Evolutionary conservation across 2,113 vertebrate species (phyloP), one percentile per base, ranked within the genome.

Genomic region (Cygnus buccinator): DNA sequence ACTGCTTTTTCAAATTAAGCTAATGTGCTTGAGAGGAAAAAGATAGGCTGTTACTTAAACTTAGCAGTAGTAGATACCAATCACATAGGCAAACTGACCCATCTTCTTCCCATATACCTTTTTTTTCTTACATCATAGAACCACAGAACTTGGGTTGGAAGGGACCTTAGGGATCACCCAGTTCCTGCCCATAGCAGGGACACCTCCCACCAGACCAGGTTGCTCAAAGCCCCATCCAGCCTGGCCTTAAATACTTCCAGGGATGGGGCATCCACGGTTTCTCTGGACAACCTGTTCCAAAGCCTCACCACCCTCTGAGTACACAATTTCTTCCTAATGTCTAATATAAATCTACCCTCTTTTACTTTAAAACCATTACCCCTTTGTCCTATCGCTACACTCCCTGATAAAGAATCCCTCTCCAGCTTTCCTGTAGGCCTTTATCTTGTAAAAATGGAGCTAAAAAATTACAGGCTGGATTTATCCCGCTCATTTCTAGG

Each of bases 1-100:
- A 52, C 46, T 88, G 72, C 55, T 65, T 86, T 88, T 88, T 67
- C 85, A 92, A 92, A 94, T 86, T 77, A 95, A 93, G 46, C 55
- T 77, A 41, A 88, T 3, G 2, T 44, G 26, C 44, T 91, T 80
- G 37, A 58, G 44, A 91, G 66, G 46, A 86, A 73, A 94, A 91
- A 61, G 54, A 79, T 2, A 74, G 21, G n/a, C 70, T 0, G 0
- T 29, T 85, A 75, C 75, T 94, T 83, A 71, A 67, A 94, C 39
- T 84, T 70, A 70, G 50, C 41, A 72, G 50, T 6, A 84, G 37
- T 29, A 80, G 59, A 41, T 73, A 90, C 59, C 37, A 84, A 71
- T 37, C 72, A 89, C 37, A 14, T 55, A 50, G 31, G 59, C 68
- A 86, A 90, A 93, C 61, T 3, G 1, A 59, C 37, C 35, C 33